Base-by-base conservation (phyloP, 1,140 invertebrate species). In the Zeugodacus cucurbitae region DNA sequence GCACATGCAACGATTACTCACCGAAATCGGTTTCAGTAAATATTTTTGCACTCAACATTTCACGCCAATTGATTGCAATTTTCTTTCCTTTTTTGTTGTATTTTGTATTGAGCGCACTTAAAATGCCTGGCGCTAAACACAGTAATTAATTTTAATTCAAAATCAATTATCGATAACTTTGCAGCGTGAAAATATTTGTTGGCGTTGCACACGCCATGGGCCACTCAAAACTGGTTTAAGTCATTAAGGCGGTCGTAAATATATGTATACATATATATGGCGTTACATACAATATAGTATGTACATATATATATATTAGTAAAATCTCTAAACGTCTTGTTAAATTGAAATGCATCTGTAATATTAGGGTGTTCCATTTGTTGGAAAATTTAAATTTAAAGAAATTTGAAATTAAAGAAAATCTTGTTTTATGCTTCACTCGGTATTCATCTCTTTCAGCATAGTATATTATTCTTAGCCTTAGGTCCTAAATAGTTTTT, bases 91-190 rank as follows among this genome's bases (percentile, higher is more conserved):
- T 59, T 26, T 62, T 3, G 48, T 54, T 54, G 48, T 67, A 17
- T 4, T n/a, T n/a, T 34, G 62, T 14, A 34, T 32, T 20, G 29
- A 67, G n/a, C 29, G 29, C 62, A 67, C 29, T 67, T 67, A 1
- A 67, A 67, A 8, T 32, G 67, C 22, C 67, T 74, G 67, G 32
- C 34, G 67, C 34, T 74, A 74, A 74, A 41, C 34, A 22, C 34
- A 74, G 67, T 41, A 74, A 74, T 74, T 74, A 74, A 74, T 74
- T 74, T 74, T 74, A 74, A 74, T 74, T 74, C 67, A 74, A 74
- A 74, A 74, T 74, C 67, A 37, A 74, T 74, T 74, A 74, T 74
- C 22, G 17, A 37, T 22, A 20, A 32, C 67, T 74, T 74, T n/a
- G 67, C 67, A 41, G 67, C 67, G 14, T 17, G 34, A 37, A 34